phyloP scores from a whole-genome alignment of 2,888 invertebrate species.

The Ophion ventricosus region DNA sequence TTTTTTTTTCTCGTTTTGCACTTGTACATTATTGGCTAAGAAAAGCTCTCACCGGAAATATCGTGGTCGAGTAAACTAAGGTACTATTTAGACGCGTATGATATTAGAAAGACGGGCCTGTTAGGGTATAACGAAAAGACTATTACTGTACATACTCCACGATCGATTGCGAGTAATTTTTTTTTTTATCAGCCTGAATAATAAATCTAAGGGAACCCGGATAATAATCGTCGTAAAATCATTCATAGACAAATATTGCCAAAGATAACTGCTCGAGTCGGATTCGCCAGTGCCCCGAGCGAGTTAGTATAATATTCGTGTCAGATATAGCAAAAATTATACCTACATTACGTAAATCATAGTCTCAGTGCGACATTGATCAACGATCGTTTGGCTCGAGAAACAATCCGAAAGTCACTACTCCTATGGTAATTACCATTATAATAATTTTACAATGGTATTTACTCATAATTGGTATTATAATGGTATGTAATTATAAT shows the following conservation, averaged over 20 bases:
- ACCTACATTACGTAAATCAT: background rate
- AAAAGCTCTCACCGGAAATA: no score
- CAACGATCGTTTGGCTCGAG: background rate
- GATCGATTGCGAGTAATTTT: background rate
- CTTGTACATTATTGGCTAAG: no score
- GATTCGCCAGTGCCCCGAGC: background rate
- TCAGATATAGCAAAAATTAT: constrained; percentile 1
- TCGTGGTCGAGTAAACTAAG: no score
- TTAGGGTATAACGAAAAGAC: no score
- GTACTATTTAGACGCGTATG: no score
- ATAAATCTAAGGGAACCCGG: background rate
- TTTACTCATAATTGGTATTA: no score
- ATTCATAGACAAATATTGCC: background rate
- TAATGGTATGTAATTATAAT: no score
- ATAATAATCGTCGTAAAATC: constrained; percentile 2
- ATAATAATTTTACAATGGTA: no score
- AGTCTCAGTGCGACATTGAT: background rate
- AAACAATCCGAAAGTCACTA: constrained; percentile 5
- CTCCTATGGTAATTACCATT: background rate
- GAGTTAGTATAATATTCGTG: constrained; percentile 13
- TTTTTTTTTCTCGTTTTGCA: no score
- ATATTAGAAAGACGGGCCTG: no score
- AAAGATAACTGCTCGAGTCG: background rate
- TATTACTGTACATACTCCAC: no score
- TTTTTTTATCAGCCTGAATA: background rate